These are phyloP conservation scores for Bradysia coprophila DNA, from an alignment of 1,140 invertebrate species.

Conservation along the genomic window DNA sequence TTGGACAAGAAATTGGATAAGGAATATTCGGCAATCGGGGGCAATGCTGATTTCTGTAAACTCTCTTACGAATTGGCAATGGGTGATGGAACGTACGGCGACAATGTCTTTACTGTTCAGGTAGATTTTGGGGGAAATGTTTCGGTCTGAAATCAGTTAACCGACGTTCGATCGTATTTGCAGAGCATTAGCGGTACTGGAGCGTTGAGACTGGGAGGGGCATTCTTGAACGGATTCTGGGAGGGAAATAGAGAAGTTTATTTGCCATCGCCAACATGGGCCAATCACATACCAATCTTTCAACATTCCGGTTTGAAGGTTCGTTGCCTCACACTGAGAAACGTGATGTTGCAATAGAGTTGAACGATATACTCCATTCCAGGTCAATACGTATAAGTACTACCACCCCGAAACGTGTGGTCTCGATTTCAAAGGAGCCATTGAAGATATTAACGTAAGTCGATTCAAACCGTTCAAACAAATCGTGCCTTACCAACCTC, in stretches of 20 bases:
- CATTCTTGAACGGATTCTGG: conserved; percentile 79
- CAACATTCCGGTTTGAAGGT: conserved; percentile 74
- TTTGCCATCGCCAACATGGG: conserved; percentile 93
- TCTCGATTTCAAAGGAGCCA: conserved; percentile 78
- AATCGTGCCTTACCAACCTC: not conserved
- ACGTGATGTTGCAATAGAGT: too few species aligned
- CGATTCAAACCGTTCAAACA: too few species aligned
- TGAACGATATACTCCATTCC: too few species aligned
- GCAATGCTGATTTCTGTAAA: conserved; percentile 61
- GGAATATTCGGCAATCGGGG: conserved; percentile 90
- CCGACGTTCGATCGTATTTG: too few species aligned
- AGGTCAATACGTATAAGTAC: conserved; percentile 85
- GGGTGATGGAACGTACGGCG: conserved; percentile 50
- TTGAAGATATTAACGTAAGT: conserved; percentile 82
- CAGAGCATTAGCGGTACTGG: conserved; percentile 94
- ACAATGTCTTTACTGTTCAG: conserved; percentile 45
- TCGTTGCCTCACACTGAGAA: too few species aligned
- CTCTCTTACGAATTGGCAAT: conserved; percentile 75
- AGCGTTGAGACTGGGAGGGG: conserved; percentile 78
- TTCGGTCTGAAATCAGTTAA: too few species aligned
- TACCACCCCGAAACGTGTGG: conserved; percentile 92
- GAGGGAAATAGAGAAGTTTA: conserved; percentile 73
- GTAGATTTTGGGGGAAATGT: conserved; percentile 37
- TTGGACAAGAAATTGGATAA: conserved; percentile 64
- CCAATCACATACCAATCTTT: conserved; percentile 91